These are phyloP conservation scores for Euphydryas editha DNA, from an alignment of 2,888 invertebrate species.

Conservation along the genomic window DNA sequence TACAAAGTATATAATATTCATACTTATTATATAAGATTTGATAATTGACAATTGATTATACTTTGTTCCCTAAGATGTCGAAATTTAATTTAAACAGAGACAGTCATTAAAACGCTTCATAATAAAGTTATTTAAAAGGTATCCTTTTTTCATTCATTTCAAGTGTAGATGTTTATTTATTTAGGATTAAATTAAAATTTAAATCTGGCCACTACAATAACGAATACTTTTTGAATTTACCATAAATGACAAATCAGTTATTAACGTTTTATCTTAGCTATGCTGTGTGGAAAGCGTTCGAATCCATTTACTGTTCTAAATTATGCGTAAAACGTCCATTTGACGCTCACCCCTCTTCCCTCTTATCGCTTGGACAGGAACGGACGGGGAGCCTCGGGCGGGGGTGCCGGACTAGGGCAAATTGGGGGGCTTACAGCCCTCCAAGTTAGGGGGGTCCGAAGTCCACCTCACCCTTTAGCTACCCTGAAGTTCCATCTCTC, in stretches of 20 bases:
- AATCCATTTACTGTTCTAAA: slow-evolving; percentile 85
- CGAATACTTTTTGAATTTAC: background rate
- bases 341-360: slow-evolving; percentile 82
- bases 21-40: too few species aligned
- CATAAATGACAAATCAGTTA: slow-evolving; percentile 24
- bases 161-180: background rate
- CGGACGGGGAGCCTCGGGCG: slow-evolving; percentile 77
- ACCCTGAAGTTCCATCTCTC: slow-evolving; percentile 84
- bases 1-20: too few species aligned
- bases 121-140: too few species aligned
- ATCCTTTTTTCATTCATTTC: background rate
- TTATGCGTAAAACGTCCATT: slow-evolving; percentile 85
- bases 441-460: slow-evolving; percentile 79
- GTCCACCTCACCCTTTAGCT: slow-evolving; percentile 83
- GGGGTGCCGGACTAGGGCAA: slow-evolving; percentile 83
- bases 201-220: background rate
- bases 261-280: slow-evolving; percentile 58
- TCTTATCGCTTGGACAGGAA: slow-evolving; percentile 83
- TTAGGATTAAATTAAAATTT: background rate
- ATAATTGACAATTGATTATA: too few species aligned
- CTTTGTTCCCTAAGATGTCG: too few species aligned
- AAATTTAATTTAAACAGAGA: too few species aligned
- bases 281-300: slow-evolving; percentile 79
- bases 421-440: slow-evolving; percentile 75
- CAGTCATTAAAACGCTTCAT: too few species aligned